These are phyloP conservation scores for Acanthisitta chloris DNA, from an alignment of 2,113 vertebrate species.

Conservation along the genomic window DNA sequence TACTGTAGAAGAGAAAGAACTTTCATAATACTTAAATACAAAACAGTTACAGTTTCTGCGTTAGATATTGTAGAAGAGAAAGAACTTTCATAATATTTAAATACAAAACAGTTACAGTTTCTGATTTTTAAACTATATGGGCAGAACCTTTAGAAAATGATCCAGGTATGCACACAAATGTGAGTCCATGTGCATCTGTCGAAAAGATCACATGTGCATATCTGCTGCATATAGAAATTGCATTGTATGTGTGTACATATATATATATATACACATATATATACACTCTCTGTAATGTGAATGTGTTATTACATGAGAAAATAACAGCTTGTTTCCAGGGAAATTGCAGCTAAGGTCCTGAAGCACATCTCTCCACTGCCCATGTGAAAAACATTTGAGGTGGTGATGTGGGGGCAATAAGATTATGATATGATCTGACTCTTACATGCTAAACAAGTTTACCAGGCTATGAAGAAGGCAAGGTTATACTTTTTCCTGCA, in stretches of 20 bases:
- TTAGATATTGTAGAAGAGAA: neutral
- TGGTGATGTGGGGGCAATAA: rapidly evolving
- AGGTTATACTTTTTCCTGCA: neutral
- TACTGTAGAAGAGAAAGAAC: neutral
- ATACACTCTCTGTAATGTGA: neutral
- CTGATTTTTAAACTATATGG: neutral
- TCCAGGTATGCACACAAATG: neutral
- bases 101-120: neutral
- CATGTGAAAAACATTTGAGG: neutral
- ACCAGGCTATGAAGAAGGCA: neutral
- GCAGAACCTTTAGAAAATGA: neutral
- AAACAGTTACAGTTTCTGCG: neutral
- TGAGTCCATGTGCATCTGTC: neutral
- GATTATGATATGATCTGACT: neutral
- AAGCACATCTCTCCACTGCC: neutral
- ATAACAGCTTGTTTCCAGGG: neutral
- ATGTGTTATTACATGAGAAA: neutral
- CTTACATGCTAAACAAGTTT: neutral
- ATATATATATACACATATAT: no score
- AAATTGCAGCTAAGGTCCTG: neutral
- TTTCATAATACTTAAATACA: neutral
- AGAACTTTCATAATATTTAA: neutral
- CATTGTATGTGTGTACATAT: neutral
- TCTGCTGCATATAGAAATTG: neutral
- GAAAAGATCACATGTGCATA: neutral